Evolutionary conservation across 2,888 invertebrate species (phyloP), one percentile per base, ranked within the genome.

Genomic region (Macroteleia sp.): DNA sequence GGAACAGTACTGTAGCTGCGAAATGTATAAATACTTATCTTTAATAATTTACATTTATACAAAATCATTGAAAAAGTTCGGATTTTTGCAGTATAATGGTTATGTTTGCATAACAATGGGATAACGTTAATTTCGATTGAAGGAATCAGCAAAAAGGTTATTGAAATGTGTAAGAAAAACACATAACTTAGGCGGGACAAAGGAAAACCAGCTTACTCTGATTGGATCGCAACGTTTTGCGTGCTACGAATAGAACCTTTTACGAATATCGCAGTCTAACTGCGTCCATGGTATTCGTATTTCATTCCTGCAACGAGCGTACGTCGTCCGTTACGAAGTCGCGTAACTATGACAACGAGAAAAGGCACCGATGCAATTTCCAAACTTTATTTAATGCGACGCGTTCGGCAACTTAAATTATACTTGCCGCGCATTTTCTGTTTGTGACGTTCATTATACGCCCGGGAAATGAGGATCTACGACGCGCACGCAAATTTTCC

Each of bases 311-410:
- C 71, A 71, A 79, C 70, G 61, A 75, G 62, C 59, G 70, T 70
- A 61, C 67, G 74, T 75, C 78, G 64, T 66, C 57, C 66, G 74
- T 70, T 79, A 70, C 75, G 62, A 75, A 75, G 74, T 75, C 78
- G 64, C 42, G 70, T 78, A 74, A 70, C 78, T 70, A 78, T 78
- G 74, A 61, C 77, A 66, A 78, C 73, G 73, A 61, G 57, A 44
- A 73, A 73, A 77, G 54, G 34, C 57, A 73, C 56, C 71, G 25
- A 67, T 57, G 73, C 67, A 74, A 73, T 77, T 73, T 67, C 48
- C 73, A 73, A 73, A 62, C 62, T 73, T 73, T 77, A 73, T 77
- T 67, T 73, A 73, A 77, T 67, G 70, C 59, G 59, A 69, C 70
- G 50, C 64, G 54, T 70, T 70, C 66, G 59, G 70, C 70, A 77